Base-by-base conservation (phyloP, 2,113 vertebrate genomes). In the Ptychochromis oligacanthus region DNA sequence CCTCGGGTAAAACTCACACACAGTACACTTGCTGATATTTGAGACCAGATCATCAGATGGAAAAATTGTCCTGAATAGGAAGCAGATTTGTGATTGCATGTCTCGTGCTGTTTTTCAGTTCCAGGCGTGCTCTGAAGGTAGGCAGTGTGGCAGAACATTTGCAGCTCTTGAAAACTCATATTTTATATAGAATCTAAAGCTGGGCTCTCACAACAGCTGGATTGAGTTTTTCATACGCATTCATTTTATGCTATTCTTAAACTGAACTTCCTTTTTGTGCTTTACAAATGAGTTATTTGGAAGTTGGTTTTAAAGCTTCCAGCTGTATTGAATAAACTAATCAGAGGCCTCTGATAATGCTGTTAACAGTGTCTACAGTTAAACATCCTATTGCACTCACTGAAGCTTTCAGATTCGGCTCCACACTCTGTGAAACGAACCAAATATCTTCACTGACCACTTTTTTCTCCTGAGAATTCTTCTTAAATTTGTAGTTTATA, bases 1-100 rank as follows among this genome's bases (percentile, higher is more conserved):
- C 93, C 1, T 95, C 98, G 13, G 97, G 98, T 99, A 96, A 94
- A 76, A 84, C 58, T 36, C 34, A 38, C 59, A 65, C 26, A 72
- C 62, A 20, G 2, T 28, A 82, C 17, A 46, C 34, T 52, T 58
- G n/a, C 34, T 58, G 54, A 56, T 40, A 18, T 75, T 57, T 10
- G 20, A 56, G 52, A 28, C 1, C 2, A 9, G 54, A 55, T 55
- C 9, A 10, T 55, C 20, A 55, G 10, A 55, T 22, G 54, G 20
- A n/a, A 5, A n/a, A 55, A 11, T 22, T n/a, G 8, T 11, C 20
- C 4, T 55, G 3, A 55, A 4, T 55, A 55, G 9, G 20, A 55
- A 11, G 12, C 40, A 31, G 43, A 6, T 28, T 70, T 49, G 24
- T 4, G 54, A 22, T 22, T 55, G 6, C 8, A 36, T 36, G 18